Percentiles rank a stretch among this genome's conserved stretches.
Evolutionary conservation across 1,140 invertebrate species (phyloP).

Genomic region (Drosophila nebulosa): DNA sequence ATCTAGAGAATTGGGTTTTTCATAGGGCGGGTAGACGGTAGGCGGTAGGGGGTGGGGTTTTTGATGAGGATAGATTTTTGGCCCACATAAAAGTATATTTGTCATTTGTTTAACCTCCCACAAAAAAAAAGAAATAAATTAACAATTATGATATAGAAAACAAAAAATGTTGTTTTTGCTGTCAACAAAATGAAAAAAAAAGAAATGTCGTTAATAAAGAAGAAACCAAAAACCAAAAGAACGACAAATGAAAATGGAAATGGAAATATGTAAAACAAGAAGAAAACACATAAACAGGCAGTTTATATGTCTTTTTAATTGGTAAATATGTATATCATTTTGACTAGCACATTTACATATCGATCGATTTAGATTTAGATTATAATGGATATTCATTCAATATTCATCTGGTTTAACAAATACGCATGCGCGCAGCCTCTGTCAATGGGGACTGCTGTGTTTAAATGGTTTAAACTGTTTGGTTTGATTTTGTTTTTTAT

Average conservation of each 20-base stretch:
- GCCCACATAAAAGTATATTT: neutral
- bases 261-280: neutral
- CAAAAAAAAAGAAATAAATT: neutral
- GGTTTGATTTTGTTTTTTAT: slow-evolving; percentile 16
- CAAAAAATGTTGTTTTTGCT: neutral
- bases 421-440: slow-evolving; percentile 74
- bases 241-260: neutral
- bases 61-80: neutral
- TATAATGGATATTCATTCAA: slow-evolving; percentile 56
- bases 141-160: neutral
- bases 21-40: no score
- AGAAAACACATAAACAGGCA: slow-evolving; percentile 48
- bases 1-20: neutral
- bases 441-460: slow-evolving; percentile 68
- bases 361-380: slow-evolving; percentile 52
- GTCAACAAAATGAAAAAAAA: neutral
- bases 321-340: slow-evolving; percentile 25
- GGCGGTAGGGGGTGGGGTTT: neutral
- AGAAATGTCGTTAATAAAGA: neutral
- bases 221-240: neutral
- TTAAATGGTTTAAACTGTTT: slow-evolving; percentile 19
- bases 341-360: slow-evolving; percentile 61
- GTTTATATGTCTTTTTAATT: slow-evolving; percentile 15
- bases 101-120: neutral
- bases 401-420: slow-evolving; percentile 63